These are phyloP conservation scores for Eretmochelys imbricata DNA, from an alignment of 2,113 vertebrate species.

Conservation along the genomic window DNA sequence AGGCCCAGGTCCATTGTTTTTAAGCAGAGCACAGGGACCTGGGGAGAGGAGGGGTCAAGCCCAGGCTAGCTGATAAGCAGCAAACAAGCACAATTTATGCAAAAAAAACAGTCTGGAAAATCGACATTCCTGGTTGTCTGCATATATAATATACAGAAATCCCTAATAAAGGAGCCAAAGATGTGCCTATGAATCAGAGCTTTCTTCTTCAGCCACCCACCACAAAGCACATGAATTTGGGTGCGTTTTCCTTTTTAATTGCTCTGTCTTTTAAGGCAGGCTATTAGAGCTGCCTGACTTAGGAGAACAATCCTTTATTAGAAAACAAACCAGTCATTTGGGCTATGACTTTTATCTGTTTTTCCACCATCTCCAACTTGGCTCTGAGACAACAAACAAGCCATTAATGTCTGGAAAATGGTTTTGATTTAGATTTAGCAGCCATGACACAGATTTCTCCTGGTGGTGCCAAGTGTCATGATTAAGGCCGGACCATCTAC, in stretches of 20 bases:
- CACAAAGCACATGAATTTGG: conserved; percentile 47
- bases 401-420: conserved; percentile 57
- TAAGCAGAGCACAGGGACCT: not conserved
- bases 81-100: conserved; percentile 75
- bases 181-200: conserved; percentile 72
- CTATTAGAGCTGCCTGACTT: conserved; percentile 46
- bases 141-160: conserved; percentile 56
- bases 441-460: not conserved
- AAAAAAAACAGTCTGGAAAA: conserved; percentile 65
- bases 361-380: conserved; percentile 19
- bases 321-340: conserved; percentile 35
- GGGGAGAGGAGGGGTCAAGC: not conserved
- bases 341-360: not conserved
- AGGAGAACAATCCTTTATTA: not conserved
- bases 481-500: not conserved
- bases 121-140: conserved; percentile 69
- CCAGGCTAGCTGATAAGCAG: conserved; percentile 26
- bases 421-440: not conserved
- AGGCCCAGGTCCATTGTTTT: fast-evolving
- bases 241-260: conserved; percentile 53
- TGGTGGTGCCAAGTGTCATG: not conserved
- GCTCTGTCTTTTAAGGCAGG: conserved; percentile 49
- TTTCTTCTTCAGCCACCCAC: conserved; percentile 72
- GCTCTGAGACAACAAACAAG: conserved; percentile 61
- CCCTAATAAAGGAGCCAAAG: conserved; percentile 75